phyloP scores from a whole-genome alignment of 2,888 invertebrate species.

The Leptinotarsa peninsularis region DNA sequence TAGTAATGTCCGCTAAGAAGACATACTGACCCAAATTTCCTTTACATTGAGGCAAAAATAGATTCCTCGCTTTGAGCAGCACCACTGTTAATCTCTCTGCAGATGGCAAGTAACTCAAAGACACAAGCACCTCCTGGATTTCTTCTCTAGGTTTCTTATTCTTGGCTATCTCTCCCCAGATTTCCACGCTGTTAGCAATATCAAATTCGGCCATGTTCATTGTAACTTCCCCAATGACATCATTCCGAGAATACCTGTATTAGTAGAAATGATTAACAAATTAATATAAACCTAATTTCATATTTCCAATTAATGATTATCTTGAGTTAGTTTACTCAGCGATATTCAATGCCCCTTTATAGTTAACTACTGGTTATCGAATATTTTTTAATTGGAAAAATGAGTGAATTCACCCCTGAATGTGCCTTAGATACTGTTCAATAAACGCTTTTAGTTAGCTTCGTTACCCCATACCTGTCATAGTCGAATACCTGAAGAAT shows the following conservation, averaged over 20 bases:
- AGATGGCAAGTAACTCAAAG: constrained; percentile 87
- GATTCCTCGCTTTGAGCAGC: constrained; percentile 82
- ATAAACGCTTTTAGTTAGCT: background rate
- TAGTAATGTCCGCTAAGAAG: background rate
- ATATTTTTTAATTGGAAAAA: too few relatives aligned
- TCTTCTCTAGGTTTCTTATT: constrained; percentile 86
- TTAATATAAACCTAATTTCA: too few relatives aligned
- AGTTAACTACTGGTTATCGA: too few relatives aligned
- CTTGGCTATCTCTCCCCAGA: constrained; percentile 89
- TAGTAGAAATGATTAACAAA: background rate
- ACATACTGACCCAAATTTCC: constrained; percentile 72
- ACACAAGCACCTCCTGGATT: constrained; percentile 84
- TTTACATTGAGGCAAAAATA: constrained; percentile 78
- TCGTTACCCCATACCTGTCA: constrained; percentile 67
- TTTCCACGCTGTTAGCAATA: constrained; percentile 80
- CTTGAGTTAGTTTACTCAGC: too few relatives aligned
- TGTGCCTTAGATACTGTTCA: too few relatives aligned
- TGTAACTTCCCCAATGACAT: constrained; percentile 80
- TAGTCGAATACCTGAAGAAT: constrained; percentile 79
- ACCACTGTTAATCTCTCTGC: constrained; percentile 73
- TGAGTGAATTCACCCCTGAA: too few relatives aligned
- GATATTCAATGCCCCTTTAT: too few relatives aligned
- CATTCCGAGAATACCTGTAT: constrained; percentile 80
- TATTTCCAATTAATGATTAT: too few relatives aligned
- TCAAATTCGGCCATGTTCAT: constrained; percentile 84